phyloP scores from a whole-genome alignment of 2,113 vertebrate genomes.

The Polypterus senegalus region DNA sequence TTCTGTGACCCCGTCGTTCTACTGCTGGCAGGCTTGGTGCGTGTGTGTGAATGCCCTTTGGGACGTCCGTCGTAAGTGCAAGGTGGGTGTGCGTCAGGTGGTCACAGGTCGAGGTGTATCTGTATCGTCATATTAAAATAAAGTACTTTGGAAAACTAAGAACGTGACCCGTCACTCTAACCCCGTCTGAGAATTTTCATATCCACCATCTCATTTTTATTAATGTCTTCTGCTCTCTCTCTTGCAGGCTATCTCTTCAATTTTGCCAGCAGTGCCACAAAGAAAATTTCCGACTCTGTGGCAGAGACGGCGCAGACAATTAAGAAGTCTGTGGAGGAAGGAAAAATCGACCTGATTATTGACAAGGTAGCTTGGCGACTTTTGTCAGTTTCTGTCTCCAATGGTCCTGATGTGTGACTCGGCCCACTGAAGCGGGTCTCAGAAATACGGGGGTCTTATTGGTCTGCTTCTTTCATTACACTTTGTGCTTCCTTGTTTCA shows the following conservation, averaged over 20 bases:
- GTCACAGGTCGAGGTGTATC: no score
- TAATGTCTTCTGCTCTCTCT: conserved; percentile 19
- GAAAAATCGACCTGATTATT: conserved; percentile 87
- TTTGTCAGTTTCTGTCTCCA: no score
- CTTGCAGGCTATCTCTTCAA: conserved; percentile 72
- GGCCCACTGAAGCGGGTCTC: no score
- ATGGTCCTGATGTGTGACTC: no score
- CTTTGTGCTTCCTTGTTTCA: no score
- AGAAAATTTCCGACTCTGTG: conserved; percentile 86
- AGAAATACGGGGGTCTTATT: no score
- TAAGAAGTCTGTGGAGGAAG: conserved; percentile 91
- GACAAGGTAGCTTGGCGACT: conserved; percentile 66
- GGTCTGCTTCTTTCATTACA: no score
- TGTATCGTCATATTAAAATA: background rate
- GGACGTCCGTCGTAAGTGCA: no score
- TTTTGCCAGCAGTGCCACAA: conserved; percentile 80
- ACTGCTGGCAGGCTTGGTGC: no score
- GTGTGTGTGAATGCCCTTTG: no score
- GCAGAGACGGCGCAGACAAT: conserved; percentile 80
- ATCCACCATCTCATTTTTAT: background rate
- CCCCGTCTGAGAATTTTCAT: background rate
- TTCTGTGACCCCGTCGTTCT: no score
- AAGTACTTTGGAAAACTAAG: background rate
- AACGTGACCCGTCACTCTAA: background rate
- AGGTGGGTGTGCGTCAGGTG: no score